A percentile compares a stretch with the other conserved stretches of the same genome.
Conservation (phyloP, 2,888 invertebrate genomes). For the Aelia acuminata region DNA sequence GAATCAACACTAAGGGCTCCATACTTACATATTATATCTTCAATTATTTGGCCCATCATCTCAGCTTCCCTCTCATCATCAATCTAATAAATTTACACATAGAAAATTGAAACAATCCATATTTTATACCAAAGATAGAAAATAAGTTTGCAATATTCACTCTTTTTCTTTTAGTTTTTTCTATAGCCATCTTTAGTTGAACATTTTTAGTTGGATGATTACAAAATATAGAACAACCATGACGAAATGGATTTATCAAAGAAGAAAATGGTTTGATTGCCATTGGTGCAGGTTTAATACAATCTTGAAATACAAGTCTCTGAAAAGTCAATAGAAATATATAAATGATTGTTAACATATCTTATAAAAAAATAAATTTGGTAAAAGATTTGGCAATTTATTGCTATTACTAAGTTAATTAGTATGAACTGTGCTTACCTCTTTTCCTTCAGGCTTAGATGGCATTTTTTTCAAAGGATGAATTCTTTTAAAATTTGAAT, state of each 20-base stretch:
- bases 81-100: neutral
- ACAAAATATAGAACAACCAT: conserved; percentile 85
- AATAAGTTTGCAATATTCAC: conserved; percentile 48
- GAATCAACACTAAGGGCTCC: conserved; percentile 40
- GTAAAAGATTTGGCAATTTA: too few species aligned
- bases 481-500: conserved; percentile 4
- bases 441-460: neutral
- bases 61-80: conserved; percentile 63
- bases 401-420: too few species aligned
- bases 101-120: neutral
- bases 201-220: conserved; percentile 81
- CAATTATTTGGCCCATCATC: conserved; percentile 62
- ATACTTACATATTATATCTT: conserved; percentile 62
- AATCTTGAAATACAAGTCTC: conserved; percentile 72
- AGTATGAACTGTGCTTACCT: too few species aligned
- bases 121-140: neutral
- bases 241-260: conserved; percentile 85
- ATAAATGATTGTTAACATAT: neutral
- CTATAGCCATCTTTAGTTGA: conserved; percentile 62
- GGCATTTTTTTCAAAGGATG: neutral
- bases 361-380: neutral
- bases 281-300: conserved; percentile 80
- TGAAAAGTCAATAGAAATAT: conserved; percentile 57
- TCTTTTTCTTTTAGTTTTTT: conserved; percentile 61
- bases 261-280: conserved; percentile 84